Conservation (phyloP, 2,888 invertebrate genomes). For the Apamea sordens region DNA sequence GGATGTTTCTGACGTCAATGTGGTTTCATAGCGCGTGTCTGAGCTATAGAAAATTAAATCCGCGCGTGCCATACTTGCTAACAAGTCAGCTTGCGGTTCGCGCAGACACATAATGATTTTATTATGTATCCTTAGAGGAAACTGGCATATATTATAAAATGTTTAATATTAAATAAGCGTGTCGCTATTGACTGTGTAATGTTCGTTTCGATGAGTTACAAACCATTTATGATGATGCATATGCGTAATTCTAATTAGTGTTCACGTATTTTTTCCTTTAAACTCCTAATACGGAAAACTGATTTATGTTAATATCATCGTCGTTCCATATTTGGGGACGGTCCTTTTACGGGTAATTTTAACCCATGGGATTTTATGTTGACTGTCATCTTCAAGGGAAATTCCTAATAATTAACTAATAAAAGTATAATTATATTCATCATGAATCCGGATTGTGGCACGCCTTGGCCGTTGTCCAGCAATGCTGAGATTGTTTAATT, state of each 20-base stretch:
- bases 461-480: slow-evolving; percentile 48
- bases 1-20: slow-evolving; percentile 64
- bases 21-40: slow-evolving; percentile 62
- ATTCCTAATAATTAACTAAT: slow-evolving; percentile 14
- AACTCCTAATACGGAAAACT: slow-evolving; percentile 6
- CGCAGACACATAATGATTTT: slow-evolving; percentile 30
- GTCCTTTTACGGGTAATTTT: neutral
- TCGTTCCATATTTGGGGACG: neutral
- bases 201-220: neutral
- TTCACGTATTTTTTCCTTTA: neutral
- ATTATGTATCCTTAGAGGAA: slow-evolving; percentile 54
- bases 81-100: slow-evolving; percentile 69
- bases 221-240: neutral
- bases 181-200: slow-evolving; percentile 6
- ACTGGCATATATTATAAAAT: slow-evolving; percentile 23
- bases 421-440: neutral
- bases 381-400: neutral
- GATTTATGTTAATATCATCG: neutral
- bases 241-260: neutral
- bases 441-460: slow-evolving; percentile 8
- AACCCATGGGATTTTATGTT: neutral
- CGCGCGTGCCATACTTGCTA: slow-evolving; percentile 70
- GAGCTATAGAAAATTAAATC: slow-evolving; percentile 42
- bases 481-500: slow-evolving; percentile 51
- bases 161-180: slow-evolving; percentile 33